These are phyloP conservation scores for Criorhina ranunculi DNA, from an alignment of 2,888 invertebrate genomes.

Conservation along the genomic window DNA sequence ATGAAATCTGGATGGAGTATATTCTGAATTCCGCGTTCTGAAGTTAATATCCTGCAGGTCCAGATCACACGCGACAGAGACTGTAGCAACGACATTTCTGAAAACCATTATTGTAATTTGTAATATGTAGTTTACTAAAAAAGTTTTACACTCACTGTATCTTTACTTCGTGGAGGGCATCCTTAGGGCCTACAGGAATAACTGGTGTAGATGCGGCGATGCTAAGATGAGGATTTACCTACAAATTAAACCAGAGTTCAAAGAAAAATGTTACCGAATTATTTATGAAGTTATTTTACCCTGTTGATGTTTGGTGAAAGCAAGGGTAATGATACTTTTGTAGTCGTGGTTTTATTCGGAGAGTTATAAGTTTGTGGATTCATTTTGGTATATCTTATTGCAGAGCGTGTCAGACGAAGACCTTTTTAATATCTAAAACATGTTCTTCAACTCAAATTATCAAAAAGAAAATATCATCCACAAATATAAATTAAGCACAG, in stretches of 20 bases:
- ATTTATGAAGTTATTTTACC: conserved; percentile 17
- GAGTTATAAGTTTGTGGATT: conserved; percentile 27
- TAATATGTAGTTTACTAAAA: no score
- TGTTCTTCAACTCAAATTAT: no score
- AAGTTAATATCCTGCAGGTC: conserved; percentile 91
- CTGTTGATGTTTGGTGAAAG: conserved; percentile 58
- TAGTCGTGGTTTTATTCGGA: conserved; percentile 18
- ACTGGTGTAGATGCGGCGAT: conserved; percentile 84
- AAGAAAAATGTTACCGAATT: background rate
- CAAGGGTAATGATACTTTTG: conserved; percentile 19
- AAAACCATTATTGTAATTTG: background rate
- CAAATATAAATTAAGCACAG: no score
- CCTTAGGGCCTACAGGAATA: conserved; percentile 86
- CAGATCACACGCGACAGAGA: conserved; percentile 89
- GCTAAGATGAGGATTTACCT: conserved; percentile 80
- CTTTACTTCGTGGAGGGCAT: conserved; percentile 87
- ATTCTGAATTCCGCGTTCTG: conserved; percentile 92
- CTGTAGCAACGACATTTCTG: conserved; percentile 93
- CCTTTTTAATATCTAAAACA: no score
- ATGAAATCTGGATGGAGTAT: conserved; percentile 92
- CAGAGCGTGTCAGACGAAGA: no score
- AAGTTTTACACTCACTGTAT: conserved; percentile 86
- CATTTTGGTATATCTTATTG: conserved; percentile 15
- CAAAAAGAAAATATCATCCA: no score
- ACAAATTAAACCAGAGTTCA: background rate